Conservation (phyloP, 2,797 vertebrate genomes). For the Macropus fuliginosus region DNA sequence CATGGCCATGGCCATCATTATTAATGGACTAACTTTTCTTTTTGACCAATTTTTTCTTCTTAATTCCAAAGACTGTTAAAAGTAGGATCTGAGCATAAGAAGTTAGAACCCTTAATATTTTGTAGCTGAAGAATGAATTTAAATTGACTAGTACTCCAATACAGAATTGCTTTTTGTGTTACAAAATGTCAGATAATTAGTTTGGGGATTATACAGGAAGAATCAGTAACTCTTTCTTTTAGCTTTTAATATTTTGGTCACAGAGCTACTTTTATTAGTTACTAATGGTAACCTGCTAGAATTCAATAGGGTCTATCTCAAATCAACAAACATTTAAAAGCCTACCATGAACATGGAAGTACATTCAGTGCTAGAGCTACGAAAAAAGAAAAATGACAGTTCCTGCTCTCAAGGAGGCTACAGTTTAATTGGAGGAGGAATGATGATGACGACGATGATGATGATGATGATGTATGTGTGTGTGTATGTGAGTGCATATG, state of each 20-base stretch:
- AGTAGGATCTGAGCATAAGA: neutral
- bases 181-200: neutral
- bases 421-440: neutral
- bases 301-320: neutral
- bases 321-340: neutral
- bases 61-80: neutral
- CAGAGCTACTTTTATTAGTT: neutral
- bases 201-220: neutral
- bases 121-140: neutral
- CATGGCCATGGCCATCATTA: neutral
- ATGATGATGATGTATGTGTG: too few species aligned
- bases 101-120: neutral
- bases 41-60: neutral
- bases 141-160: neutral
- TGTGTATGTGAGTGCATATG: too few species aligned
- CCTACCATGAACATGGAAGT: neutral
- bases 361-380: neutral
- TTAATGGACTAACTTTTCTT: neutral
- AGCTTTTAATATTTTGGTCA: neutral
- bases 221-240: constrained; percentile 8
- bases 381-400: neutral
- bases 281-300: neutral
- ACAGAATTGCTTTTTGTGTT: neutral
- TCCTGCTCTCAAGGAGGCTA: neutral
- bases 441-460: too few species aligned